Evolutionary conservation across 1,140 invertebrate genomes (phyloP).

Genomic region (Scaptodrosophila lebanonensis): DNA sequence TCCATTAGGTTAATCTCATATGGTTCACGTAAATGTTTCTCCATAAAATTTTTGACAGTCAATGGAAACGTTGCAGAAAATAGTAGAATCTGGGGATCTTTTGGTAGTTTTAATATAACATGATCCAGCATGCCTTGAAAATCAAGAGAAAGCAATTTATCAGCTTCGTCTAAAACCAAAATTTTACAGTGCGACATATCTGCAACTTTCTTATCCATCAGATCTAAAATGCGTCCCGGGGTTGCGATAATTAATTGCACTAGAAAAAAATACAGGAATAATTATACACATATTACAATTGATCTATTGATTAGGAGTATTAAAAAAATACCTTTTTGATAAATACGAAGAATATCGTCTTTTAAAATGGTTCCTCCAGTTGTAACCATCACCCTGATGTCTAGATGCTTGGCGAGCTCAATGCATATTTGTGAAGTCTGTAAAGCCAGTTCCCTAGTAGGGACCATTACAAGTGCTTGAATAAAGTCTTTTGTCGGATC

Average conservation of each 20-base stretch:
- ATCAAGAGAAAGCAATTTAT: slow-evolving; percentile 99
- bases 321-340: slow-evolving; percentile 88
- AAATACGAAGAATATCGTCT: slow-evolving; percentile 99
- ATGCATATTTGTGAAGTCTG: slow-evolving; percentile 99
- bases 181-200: slow-evolving; percentile 97
- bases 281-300: background rate
- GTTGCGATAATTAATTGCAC: slow-evolving; percentile 99
- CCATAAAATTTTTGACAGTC: slow-evolving; percentile 99
- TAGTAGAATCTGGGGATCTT: slow-evolving; percentile 97
- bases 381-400: slow-evolving; percentile 98
- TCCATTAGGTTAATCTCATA: slow-evolving; percentile 99
- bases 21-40: slow-evolving; percentile 96
- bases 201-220: slow-evolving; percentile 99
- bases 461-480: slow-evolving; percentile 98
- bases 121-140: slow-evolving; percentile 99
- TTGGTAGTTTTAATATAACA: slow-evolving; percentile 95
- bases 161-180: slow-evolving; percentile 98
- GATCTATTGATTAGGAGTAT: background rate
- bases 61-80: slow-evolving; percentile 99
- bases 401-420: slow-evolving; percentile 97
- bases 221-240: slow-evolving; percentile 98
- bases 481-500: slow-evolving; percentile 93
- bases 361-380: slow-evolving; percentile 98
- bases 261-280: slow-evolving; percentile 66
- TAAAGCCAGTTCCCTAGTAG: slow-evolving; percentile 98